Percentiles rank a stretch among this genome's conserved stretches.
Evolutionary conservation across 2,113 vertebrate species (phyloP).

Genomic region (Cyprinus carpio): DNA sequence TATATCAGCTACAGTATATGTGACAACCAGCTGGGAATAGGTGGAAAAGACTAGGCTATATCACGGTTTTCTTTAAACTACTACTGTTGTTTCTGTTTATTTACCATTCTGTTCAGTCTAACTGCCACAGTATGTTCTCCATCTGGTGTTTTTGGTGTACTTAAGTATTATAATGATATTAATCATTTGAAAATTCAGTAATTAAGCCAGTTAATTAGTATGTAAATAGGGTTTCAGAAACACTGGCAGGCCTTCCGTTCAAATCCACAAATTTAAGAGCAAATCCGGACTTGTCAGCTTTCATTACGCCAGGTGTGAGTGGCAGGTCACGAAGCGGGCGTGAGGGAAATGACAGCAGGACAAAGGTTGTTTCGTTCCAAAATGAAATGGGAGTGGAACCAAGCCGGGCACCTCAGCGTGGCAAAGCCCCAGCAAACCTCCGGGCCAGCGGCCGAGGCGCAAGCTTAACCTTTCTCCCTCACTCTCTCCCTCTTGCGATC

Average conservation of each 20-base stretch:
- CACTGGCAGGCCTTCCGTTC: constrained; percentile 49
- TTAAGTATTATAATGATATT: constrained; percentile 56
- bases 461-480: constrained; percentile 42
- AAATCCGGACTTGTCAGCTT: constrained; percentile 64
- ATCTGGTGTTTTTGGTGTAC: constrained; percentile 33
- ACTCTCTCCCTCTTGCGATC: not conserved
- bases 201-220: constrained; percentile 62
- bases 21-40: not conserved
- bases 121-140: constrained; percentile 25
- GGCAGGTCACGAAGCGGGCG: constrained; percentile 41
- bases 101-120: not conserved
- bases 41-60: not conserved
- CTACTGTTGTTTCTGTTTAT: constrained; percentile 6
- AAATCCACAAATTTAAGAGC: constrained; percentile 61
- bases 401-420: constrained; percentile 38
- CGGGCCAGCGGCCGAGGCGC: constrained; percentile 31
- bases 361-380: constrained; percentile 52
- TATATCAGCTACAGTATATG: too few relatives aligned
- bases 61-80: not conserved
- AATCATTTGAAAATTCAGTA: constrained; percentile 59
- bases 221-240: constrained; percentile 61
- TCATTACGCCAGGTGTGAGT: constrained; percentile 58
- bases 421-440: constrained; percentile 45
- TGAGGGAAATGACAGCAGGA: constrained; percentile 51
- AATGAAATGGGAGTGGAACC: constrained; percentile 53